phyloP scores from a whole-genome alignment of 2,888 invertebrate species.

The Tanytarsus gracilentus region DNA sequence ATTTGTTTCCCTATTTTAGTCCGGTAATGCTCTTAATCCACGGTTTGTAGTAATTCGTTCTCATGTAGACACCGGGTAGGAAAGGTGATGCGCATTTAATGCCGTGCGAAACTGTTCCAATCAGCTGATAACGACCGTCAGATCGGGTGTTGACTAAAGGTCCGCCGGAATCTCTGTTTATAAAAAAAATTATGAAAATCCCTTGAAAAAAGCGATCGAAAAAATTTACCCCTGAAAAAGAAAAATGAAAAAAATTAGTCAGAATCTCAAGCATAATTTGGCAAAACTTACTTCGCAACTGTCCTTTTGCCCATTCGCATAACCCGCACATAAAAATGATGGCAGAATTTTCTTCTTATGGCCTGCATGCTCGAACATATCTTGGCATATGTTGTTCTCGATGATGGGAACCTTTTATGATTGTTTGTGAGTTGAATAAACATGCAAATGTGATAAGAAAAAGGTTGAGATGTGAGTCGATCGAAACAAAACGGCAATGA shows the following conservation, averaged over 20 bases:
- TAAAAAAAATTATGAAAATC: slow-evolving; percentile 31
- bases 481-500: background rate
- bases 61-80: slow-evolving; percentile 88
- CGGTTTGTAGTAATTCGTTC: slow-evolving; percentile 82
- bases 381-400: slow-evolving; percentile 83
- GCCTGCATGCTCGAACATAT: slow-evolving; percentile 87
- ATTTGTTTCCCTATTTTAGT: slow-evolving; percentile 38
- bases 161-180: slow-evolving; percentile 86
- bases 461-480: background rate
- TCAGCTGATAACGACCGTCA: slow-evolving; percentile 78
- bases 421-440: background rate
- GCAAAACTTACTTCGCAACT: slow-evolving; percentile 70
- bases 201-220: background rate
- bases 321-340: slow-evolving; percentile 87
- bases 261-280: background rate
- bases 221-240: background rate
- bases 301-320: slow-evolving; percentile 84
- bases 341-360: slow-evolving; percentile 77
- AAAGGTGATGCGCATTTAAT: slow-evolving; percentile 89
- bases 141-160: slow-evolving; percentile 74
- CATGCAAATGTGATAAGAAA: background rate
- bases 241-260: slow-evolving; percentile 12
- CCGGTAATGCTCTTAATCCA: slow-evolving; percentile 85
- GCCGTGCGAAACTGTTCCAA: slow-evolving; percentile 90
- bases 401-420: slow-evolving; percentile 68